Percentiles rank a stretch among this genome's conserved stretches.
Evolutionary conservation across 2,888 invertebrate genomes (phyloP).

Genomic region (Teleiodes luculella): DNA sequence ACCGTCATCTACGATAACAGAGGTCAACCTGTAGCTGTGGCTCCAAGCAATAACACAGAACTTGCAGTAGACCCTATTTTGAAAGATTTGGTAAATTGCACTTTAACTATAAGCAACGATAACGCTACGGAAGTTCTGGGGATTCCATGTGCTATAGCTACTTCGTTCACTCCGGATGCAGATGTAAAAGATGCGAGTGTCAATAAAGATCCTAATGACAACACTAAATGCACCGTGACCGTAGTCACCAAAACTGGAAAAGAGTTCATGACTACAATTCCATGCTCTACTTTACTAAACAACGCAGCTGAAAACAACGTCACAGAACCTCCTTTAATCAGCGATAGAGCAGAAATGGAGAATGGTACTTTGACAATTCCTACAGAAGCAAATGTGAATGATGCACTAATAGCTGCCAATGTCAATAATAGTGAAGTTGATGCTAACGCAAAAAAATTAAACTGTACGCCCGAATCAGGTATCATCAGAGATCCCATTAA

Average conservation of each 20-base stretch:
- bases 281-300: slow-evolving; percentile 66
- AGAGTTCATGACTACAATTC: slow-evolving; percentile 71
- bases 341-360: slow-evolving; percentile 30
- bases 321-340: slow-evolving; percentile 53
- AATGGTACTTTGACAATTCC: slow-evolving; percentile 28
- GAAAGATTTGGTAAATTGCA: slow-evolving; percentile 66
- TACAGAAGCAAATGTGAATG: slow-evolving; percentile 32
- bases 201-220: slow-evolving; percentile 46
- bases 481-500: slow-evolving; percentile 63
- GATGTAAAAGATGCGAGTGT: slow-evolving; percentile 53
- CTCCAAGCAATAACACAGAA: slow-evolving; percentile 52
- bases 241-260: slow-evolving; percentile 60
- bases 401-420: slow-evolving; percentile 34
- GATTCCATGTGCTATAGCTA: slow-evolving; percentile 73
- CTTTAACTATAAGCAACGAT: slow-evolving; percentile 60
- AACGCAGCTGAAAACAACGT: slow-evolving; percentile 72
- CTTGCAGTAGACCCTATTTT: slow-evolving; percentile 56
- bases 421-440: too few relatives aligned
- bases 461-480: slow-evolving; percentile 50
- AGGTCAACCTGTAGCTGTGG: slow-evolving; percentile 67
- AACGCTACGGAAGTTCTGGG: slow-evolving; percentile 65
- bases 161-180: slow-evolving; percentile 70
- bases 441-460: slow-evolving; percentile 30
- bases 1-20: slow-evolving; percentile 71
- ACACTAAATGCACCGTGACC: slow-evolving; percentile 67